Evolutionary conservation across 2,797 vertebrate genomes (phyloP).

Genomic region (Kryptopterus vitreolus): DNA sequence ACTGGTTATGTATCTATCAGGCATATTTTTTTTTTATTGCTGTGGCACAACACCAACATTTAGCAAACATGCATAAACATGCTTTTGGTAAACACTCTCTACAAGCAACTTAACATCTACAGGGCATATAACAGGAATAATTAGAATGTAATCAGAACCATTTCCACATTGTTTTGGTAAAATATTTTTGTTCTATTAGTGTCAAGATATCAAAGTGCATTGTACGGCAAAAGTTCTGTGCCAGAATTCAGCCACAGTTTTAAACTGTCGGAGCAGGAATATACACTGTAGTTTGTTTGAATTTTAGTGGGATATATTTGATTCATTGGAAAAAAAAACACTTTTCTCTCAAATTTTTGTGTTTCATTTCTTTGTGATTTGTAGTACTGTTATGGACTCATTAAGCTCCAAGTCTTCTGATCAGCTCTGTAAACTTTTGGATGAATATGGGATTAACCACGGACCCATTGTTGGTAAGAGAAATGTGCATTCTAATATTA

Average conservation of each 20-base stretch:
- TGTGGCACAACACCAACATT: background rate
- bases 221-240: no score
- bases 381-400: constrained; percentile 60
- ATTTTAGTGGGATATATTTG: background rate
- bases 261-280: background rate
- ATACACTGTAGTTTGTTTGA: background rate
- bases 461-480: constrained; percentile 72
- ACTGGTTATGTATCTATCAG: no score
- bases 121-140: background rate
- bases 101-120: background rate
- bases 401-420: constrained; percentile 62
- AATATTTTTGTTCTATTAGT: background rate
- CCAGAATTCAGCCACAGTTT: no score
- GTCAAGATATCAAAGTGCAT: background rate
- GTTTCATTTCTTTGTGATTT: background rate
- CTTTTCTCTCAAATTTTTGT: background rate
- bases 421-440: constrained; percentile 64
- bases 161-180: background rate
- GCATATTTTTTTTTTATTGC: background rate
- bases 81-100: background rate
- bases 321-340: background rate
- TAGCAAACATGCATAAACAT: background rate
- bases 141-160: background rate
- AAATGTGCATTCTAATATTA: background rate
- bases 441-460: constrained; percentile 70